Percentiles rank a stretch among this genome's conserved stretches.
These are phyloP conservation scores for Odocoileus virginianus DNA, from an alignment of 2,113 vertebrate genomes.

Conservation along the genomic window DNA sequence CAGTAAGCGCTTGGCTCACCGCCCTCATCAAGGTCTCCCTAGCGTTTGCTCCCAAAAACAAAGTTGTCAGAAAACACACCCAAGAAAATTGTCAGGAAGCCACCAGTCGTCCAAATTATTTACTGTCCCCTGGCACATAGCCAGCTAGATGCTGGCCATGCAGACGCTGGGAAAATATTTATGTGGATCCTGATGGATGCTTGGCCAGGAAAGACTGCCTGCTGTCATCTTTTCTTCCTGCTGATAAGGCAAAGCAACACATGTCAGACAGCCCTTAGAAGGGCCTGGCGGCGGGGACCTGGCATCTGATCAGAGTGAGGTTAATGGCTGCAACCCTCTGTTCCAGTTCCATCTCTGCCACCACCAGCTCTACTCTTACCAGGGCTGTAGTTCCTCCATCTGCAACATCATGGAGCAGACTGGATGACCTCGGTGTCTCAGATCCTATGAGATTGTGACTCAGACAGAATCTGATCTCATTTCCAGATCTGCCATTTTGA, in stretches of 20 bases:
- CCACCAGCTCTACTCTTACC: background rate
- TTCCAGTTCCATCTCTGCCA: background rate
- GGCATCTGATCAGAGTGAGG: conserved; percentile 69
- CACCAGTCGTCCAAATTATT: conserved; percentile 80
- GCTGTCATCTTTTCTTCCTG: conserved; percentile 81
- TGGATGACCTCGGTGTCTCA: conserved; percentile 12
- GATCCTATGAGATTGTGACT: conserved; percentile 31
- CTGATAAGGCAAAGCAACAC: conserved; percentile 82
- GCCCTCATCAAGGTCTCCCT: conserved; percentile 31
- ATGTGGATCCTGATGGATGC: conserved; percentile 80
- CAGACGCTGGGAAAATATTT: conserved; percentile 86
- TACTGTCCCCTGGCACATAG: conserved; percentile 80
- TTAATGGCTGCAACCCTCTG: background rate
- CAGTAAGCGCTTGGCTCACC: conserved; percentile 29
- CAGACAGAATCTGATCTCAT: conserved; percentile 69
- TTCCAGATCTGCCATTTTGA: conserved; percentile 63
- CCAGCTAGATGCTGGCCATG: conserved; percentile 79
- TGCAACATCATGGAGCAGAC: background rate
- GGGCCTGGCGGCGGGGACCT: conserved; percentile 63
- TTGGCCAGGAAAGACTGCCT: conserved; percentile 79
- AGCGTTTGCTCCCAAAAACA: conserved; percentile 46
- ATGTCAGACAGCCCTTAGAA: conserved; percentile 79
- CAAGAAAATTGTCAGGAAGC: conserved; percentile 79
- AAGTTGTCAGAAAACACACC: conserved; percentile 59
- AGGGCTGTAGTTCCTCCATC: background rate